phyloP scores from a whole-genome alignment of 2,113 vertebrate species.

The Elaphurus davidianus region DNA sequence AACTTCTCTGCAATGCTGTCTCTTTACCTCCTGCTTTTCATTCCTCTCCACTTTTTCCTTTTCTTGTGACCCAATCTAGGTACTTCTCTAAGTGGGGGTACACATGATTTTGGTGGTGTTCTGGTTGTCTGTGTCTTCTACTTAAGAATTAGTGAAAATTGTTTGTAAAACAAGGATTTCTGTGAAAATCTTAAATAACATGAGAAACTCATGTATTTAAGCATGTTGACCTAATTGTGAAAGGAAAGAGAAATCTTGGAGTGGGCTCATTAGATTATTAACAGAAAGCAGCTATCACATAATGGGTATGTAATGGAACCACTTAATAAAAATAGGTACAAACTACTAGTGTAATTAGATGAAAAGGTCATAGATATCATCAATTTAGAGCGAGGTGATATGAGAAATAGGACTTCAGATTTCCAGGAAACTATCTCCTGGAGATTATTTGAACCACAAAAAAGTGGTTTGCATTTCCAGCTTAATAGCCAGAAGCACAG shows the following conservation, averaged over 20 bases:
- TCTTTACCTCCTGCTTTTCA: background rate
- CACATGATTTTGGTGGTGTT: background rate
- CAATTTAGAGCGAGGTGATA: constrained; percentile 71
- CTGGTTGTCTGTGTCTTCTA: background rate
- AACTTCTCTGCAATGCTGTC: background rate
- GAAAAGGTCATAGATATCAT: constrained; percentile 78
- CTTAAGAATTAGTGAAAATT: background rate
- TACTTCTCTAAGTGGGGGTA: background rate
- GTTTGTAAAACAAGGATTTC: background rate
- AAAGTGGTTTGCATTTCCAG: constrained; percentile 76
- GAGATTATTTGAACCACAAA: constrained; percentile 78
- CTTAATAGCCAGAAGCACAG: constrained; percentile 72
- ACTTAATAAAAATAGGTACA: constrained; percentile 76
- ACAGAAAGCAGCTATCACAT: constrained; percentile 40
- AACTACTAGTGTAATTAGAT: constrained; percentile 74
- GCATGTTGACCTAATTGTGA: background rate
- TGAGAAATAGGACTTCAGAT: constrained; percentile 76
- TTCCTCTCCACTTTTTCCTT: background rate
- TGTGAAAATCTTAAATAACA: background rate
- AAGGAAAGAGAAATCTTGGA: background rate
- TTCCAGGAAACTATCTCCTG: constrained; percentile 84
- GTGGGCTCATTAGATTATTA: constrained; percentile 57
- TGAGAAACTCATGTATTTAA: background rate
- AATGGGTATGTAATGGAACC: constrained; percentile 70
- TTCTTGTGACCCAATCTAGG: background rate